phyloP scores from a whole-genome alignment of 2,797 vertebrate genomes.

The Helostoma temminkii region DNA sequence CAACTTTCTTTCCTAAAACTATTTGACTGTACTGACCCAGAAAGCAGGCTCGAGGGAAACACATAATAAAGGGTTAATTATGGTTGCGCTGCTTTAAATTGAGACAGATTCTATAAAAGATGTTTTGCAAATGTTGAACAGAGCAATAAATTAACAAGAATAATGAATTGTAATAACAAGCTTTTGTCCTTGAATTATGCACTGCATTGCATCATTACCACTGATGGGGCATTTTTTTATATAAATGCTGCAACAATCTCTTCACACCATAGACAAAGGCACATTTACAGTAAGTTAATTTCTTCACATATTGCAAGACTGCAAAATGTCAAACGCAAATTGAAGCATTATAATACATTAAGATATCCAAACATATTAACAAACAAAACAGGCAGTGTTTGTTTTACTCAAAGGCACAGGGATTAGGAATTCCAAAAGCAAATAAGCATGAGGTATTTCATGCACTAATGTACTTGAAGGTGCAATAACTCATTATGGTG shows the following conservation, averaged over 20 bases:
- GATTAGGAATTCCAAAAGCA: constrained; percentile 50
- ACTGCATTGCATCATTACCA: constrained; percentile 58
- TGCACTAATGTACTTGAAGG: constrained; percentile 45
- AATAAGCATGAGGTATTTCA: constrained; percentile 53
- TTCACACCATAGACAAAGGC: constrained; percentile 43
- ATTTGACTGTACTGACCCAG: constrained; percentile 51
- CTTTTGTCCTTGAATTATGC: constrained; percentile 69
- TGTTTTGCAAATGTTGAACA: constrained; percentile 56
- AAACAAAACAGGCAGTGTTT: constrained; percentile 39
- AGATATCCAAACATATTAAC: constrained; percentile 43
- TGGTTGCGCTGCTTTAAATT: constrained; percentile 49
- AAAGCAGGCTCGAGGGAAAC: constrained; percentile 33
- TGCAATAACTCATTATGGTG: constrained; percentile 43
- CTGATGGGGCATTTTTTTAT: constrained; percentile 41
- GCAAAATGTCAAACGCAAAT: constrained; percentile 43
- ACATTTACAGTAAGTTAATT: constrained; percentile 47
- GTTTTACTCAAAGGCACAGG: constrained; percentile 35
- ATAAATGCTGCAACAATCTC: constrained; percentile 44
- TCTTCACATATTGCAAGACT: constrained; percentile 36
- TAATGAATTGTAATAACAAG: constrained; percentile 66
- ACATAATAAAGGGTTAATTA: constrained; percentile 65
- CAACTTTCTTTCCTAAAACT: constrained; percentile 24
- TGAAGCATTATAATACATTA: constrained; percentile 29
- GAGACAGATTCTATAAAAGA: constrained; percentile 44
- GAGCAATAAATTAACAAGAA: constrained; percentile 66